Conservation (phyloP, 2,888 invertebrate genomes). For the Hemaris fuciformis region DNA sequence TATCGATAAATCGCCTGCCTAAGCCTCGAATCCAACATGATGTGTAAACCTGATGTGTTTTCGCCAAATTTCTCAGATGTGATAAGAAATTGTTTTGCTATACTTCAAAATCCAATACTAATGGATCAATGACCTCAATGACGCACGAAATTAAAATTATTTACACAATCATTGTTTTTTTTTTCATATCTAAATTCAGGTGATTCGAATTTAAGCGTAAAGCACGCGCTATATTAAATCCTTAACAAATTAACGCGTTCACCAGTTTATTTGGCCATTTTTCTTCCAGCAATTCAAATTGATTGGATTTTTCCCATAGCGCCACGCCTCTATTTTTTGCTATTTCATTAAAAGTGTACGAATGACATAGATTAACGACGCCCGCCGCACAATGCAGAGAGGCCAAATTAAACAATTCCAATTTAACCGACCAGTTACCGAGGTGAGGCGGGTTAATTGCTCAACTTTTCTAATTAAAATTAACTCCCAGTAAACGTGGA, state of each 20-base stretch:
- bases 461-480: slow-evolving; percentile 63
- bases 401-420: slow-evolving; percentile 55
- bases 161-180: too few species aligned
- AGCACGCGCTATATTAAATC: too few species aligned
- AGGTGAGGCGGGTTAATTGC: slow-evolving; percentile 49
- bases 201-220: too few species aligned
- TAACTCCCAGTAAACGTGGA: slow-evolving; percentile 34
- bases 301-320: background rate
- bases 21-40: too few species aligned
- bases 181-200: too few species aligned
- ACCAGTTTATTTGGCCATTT: background rate
- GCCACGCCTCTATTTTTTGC: slow-evolving; percentile 8
- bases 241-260: background rate
- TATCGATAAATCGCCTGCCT: too few species aligned
- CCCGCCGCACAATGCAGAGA: slow-evolving; percentile 34
- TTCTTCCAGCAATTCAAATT: background rate
- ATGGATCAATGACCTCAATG: too few species aligned
- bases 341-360: slow-evolving; percentile 26
- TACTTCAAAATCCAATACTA: too few species aligned
- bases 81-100: too few species aligned
- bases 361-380: slow-evolving; percentile 47
- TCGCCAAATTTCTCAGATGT: too few species aligned
- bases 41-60: too few species aligned
- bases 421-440: slow-evolving; percentile 52
- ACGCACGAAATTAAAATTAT: too few species aligned